These are phyloP conservation scores for Pristionchus fissidentatus DNA, from an alignment of 2,888 invertebrate species.

Conservation along the genomic window DNA sequence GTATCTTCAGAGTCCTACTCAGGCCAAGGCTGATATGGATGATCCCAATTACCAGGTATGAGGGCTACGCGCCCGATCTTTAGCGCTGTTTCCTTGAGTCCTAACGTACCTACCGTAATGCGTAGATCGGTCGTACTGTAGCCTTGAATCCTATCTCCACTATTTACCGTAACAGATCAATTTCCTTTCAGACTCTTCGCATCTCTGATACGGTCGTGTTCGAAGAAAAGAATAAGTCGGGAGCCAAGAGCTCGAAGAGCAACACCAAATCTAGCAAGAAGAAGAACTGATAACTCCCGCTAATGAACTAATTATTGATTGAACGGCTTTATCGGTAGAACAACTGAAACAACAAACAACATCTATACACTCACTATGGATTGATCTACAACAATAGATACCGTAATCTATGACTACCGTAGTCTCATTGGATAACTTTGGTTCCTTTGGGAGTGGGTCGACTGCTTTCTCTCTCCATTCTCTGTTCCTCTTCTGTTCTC, in stretches of 20 bases:
- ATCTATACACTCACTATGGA: conserved; percentile 9
- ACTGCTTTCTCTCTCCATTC: conserved; percentile 50
- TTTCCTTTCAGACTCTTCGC: neutral
- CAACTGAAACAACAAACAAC: conserved; percentile 26
- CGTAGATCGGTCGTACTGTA: too few relatives aligned
- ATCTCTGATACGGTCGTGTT: conserved; percentile 19
- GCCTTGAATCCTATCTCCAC: too few relatives aligned
- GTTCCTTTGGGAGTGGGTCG: conserved; percentile 34
- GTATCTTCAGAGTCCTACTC: conserved; percentile 8
- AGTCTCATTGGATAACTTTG: conserved; percentile 18
- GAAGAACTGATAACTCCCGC: neutral
- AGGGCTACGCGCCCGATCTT: neutral
- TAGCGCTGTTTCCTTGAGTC: too few relatives aligned
- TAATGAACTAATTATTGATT: neutral
- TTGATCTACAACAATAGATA: neutral
- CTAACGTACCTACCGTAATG: too few relatives aligned
- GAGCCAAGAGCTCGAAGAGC: neutral
- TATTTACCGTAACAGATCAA: too few relatives aligned
- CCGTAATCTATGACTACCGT: conserved; percentile 6
- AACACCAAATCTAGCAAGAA: conserved; percentile 23
- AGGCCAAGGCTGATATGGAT: neutral
- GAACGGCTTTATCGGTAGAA: conserved; percentile 22
- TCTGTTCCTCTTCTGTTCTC: conserved; percentile 42
- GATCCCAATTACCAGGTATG: too few relatives aligned
- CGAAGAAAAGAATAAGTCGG: conserved; percentile 25